Conservation (phyloP, 2,797 vertebrate species). For the Squalus acanthias region DNA sequence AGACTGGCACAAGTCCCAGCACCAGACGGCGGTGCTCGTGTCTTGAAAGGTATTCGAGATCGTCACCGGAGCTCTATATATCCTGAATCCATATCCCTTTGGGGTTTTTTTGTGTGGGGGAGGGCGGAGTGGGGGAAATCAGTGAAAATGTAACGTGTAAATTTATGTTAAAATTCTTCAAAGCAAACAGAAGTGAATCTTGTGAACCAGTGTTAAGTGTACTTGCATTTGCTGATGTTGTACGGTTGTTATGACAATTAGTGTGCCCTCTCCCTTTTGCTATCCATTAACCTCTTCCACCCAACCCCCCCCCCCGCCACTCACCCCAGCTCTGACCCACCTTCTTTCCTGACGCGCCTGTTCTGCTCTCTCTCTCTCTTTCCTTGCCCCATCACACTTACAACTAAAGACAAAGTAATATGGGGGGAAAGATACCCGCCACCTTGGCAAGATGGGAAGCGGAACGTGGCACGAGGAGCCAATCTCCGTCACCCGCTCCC, state of each 20-base stretch:
- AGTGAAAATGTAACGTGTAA: not conserved
- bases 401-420: not conserved
- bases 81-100: not conserved
- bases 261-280: not conserved
- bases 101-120: not conserved
- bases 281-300: constrained; percentile 44
- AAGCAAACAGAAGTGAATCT: not conserved
- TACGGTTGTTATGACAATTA: not conserved
- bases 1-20: not conserved
- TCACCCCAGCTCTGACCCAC: not conserved
- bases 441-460: not conserved
- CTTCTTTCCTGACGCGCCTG: not conserved
- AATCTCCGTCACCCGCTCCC: not conserved
- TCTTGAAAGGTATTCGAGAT: not conserved
- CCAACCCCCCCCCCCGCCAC: constrained; percentile 55
- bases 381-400: not conserved
- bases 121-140: not conserved
- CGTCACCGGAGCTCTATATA: not conserved
- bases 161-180: not conserved
- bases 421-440: not conserved
- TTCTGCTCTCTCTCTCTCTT: not conserved
- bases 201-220: not conserved
- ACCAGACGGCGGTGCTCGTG: not conserved
- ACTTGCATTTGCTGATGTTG: not conserved
- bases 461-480: not conserved